Base-by-base conservation (phyloP, 2,113 vertebrate genomes). In the Ceyx melanurus region DNA sequence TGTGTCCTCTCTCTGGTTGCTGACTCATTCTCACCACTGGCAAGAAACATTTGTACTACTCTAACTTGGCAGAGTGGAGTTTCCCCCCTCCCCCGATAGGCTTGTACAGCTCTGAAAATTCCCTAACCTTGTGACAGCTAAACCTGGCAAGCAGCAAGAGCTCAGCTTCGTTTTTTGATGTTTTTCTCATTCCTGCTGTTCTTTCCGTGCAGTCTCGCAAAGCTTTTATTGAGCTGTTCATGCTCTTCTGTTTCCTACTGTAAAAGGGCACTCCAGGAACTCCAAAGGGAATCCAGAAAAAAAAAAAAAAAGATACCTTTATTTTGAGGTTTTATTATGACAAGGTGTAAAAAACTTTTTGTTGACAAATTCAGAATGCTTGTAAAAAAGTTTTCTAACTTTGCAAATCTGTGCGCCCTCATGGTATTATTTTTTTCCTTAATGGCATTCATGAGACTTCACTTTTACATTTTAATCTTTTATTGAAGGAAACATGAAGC, bases 11-110 rank as follows among this genome's bases (percentile, higher is more conserved):
- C 0, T 77, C 85, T 91, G 31, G 45, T 62, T 96, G 75, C 82
- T 54, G 89, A 85, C 90, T 88, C 80, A 84, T 80, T 62, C 54
- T 94, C 45, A 74, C 78, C 72, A 33, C 43, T 86, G 91, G 29
- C 53, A 88, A 76, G 82, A 76, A 76, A 9, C 22, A 62, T 93
- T 88, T 93, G 76, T 94, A 82, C 83, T 86, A 70, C 67, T 85
- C 64, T 76, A 81, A 58, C 60, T 89, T 68, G 56, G 18, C 88
- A 92, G 62, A 81, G 35, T 40, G n/a, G 46, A 35, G 83, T 45
- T 50, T 67, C 66, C 61, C 20, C 22, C 37, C 13, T 15, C 21
- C 40, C 21, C 6, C 83, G 76, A 21, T 81, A 56, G 61, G 28
- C 40, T 91, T 77, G 33, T 85, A 66, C 35, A 65, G 66, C 75